Conservation (phyloP, 2,113 vertebrate genomes). For the Phylloscopus trochilus region DNA sequence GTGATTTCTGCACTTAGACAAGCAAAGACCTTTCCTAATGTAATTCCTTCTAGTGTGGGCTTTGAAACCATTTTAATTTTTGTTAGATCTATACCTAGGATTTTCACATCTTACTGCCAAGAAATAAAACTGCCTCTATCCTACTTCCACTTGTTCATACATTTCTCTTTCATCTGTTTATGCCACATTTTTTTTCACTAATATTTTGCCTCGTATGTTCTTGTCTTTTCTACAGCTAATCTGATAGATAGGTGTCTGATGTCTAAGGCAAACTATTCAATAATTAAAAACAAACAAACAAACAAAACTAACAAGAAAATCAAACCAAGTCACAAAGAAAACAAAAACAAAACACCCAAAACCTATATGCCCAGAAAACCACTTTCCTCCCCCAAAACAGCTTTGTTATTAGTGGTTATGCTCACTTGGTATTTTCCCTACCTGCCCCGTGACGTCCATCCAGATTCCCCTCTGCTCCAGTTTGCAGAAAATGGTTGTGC, state of each 20-base stretch:
- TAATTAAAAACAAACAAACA: neutral
- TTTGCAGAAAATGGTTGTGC: neutral
- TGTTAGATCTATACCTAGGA: neutral
- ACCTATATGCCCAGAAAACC: neutral
- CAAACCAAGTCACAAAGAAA: neutral
- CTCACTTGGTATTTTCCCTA: neutral
- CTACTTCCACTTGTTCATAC: neutral
- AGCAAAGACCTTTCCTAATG: neutral
- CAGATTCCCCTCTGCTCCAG: neutral
- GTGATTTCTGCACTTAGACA: neutral
- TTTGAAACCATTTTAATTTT: neutral
- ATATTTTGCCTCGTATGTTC: neutral
- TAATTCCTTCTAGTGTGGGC: neutral
- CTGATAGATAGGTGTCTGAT: neutral
- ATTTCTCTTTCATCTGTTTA: neutral
- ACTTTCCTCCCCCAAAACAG: fast-evolving
- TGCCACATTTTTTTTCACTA: neutral
- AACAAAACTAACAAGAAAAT: neutral
- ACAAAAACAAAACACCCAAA: neutral
- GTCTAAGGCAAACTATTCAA: neutral
- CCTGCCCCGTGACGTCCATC: fast-evolving
- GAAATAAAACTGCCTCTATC: neutral
- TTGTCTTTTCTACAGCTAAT: neutral
- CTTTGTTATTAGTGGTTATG: neutral
- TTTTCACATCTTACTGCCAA: neutral